Percentiles rank a stretch among this genome's conserved stretches.
Evolutionary conservation across 2,797 vertebrate species (phyloP).

Genomic region (Oreochromis mossambicus): DNA sequence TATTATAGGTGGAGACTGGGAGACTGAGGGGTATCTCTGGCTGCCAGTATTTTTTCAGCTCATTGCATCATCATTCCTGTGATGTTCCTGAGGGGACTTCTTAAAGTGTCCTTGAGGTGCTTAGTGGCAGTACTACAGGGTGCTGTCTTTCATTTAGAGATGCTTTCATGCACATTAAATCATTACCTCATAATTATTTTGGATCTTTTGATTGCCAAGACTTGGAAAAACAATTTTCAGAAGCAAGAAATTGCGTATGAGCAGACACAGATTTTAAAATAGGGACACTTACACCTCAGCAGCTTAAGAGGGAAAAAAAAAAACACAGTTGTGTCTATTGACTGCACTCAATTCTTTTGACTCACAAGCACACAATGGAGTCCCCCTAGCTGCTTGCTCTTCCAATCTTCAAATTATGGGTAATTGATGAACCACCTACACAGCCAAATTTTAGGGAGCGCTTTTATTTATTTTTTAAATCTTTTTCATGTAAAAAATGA

Average conservation of each 20-base stretch:
- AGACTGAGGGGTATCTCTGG: neutral
- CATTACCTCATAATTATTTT: neutral
- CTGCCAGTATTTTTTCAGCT: neutral
- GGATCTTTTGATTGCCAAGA: neutral
- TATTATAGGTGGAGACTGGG: neutral
- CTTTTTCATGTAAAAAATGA: neutral
- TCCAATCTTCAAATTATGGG: neutral
- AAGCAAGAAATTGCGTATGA: neutral
- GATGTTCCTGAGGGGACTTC: neutral
- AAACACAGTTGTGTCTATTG: neutral
- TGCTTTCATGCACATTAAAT: neutral
- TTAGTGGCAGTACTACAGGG: neutral
- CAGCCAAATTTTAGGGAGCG: neutral
- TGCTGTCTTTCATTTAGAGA: neutral
- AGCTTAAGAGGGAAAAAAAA: accelerated
- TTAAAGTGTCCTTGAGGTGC: neutral
- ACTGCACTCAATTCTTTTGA: neutral
- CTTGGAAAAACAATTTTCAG: neutral
- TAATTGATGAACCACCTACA: neutral
- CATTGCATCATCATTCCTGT: neutral
- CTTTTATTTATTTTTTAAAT: neutral
- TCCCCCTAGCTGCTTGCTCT: neutral
- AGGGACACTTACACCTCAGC: neutral
- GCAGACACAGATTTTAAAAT: neutral
- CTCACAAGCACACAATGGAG: neutral